A percentile compares a stretch with the other conserved stretches of the same genome.
Conservation (phyloP, 1,140 invertebrate genomes). For the Brachionus calyciflorus region DNA sequence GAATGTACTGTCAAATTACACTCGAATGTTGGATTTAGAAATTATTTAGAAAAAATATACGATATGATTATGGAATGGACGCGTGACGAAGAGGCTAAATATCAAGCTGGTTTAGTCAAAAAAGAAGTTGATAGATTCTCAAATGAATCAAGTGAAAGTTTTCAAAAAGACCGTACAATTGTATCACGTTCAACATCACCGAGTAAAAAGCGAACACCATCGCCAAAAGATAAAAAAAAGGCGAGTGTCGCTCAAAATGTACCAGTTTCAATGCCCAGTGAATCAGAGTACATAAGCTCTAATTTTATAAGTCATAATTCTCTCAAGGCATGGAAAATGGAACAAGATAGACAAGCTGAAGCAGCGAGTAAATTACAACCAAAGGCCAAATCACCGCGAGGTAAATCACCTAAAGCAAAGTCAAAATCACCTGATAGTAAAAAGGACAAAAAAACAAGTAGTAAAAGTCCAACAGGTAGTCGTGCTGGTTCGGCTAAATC, state of each 20-base stretch:
- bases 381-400: slow-evolving; percentile 53
- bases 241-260: slow-evolving; percentile 37
- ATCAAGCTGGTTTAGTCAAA: slow-evolving; percentile 54
- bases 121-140: slow-evolving; percentile 54
- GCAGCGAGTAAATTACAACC: slow-evolving; percentile 53
- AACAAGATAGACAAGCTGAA: slow-evolving; percentile 54
- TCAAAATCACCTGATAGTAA: slow-evolving; percentile 12
- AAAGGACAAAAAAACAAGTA: slow-evolving; percentile 2
- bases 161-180: slow-evolving; percentile 45
- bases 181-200: neutral
- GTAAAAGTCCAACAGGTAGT: neutral
- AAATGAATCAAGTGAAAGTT: slow-evolving; percentile 49
- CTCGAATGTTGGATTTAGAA: slow-evolving; percentile 60
- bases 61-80: slow-evolving; percentile 56
- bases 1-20: slow-evolving; percentile 58
- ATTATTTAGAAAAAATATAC: slow-evolving; percentile 58
- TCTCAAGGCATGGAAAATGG: slow-evolving; percentile 57
- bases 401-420: slow-evolving; percentile 48
- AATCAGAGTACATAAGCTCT: slow-evolving; percentile 49
- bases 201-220: too few species aligned
- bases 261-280: slow-evolving; percentile 46
- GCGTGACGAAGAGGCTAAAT: slow-evolving; percentile 58
- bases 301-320: slow-evolving; percentile 54
- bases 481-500: slow-evolving; percentile 41
- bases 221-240: slow-evolving; percentile 43